Evolutionary conservation across 2,888 invertebrate genomes (phyloP).

Genomic region (Tortrix viridana): DNA sequence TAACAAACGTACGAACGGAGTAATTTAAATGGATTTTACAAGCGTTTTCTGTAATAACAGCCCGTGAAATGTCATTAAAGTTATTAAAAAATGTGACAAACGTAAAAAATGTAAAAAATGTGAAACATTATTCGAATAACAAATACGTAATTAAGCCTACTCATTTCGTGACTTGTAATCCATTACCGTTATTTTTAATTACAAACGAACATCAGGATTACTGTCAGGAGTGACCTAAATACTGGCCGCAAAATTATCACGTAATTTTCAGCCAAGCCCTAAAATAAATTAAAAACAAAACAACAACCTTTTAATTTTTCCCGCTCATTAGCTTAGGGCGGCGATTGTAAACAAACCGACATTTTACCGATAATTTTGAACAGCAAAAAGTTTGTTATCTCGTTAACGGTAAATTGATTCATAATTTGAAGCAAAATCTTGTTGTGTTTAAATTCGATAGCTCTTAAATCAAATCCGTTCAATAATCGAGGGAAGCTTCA

Average conservation of each 20-base stretch:
- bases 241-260: constrained; percentile 23
- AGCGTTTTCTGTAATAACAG: too few relatives aligned
- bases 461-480: constrained; percentile 15
- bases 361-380: constrained; percentile 37
- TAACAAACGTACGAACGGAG: too few relatives aligned
- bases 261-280: constrained; percentile 23
- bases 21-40: too few relatives aligned
- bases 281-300: constrained; percentile 34
- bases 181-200: constrained; percentile 27
- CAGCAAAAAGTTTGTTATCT: constrained; percentile 10
- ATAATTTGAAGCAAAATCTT: neutral
- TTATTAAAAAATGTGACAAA: too few relatives aligned
- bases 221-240: constrained; percentile 28
- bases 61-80: too few relatives aligned
- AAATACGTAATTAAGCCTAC: neutral
- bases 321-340: constrained; percentile 48
- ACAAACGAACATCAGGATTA: constrained; percentile 25
- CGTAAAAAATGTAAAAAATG: neutral
- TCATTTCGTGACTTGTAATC: constrained; percentile 34
- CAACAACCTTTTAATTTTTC: constrained; percentile 43
- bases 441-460: constrained; percentile 21
- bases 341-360: constrained; percentile 62
- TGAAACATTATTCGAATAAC: constrained; percentile 3
- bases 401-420: constrained; percentile 16
- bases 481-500: constrained; percentile 6